phyloP scores from a whole-genome alignment of 2,113 vertebrate species.

The Ahaetulla prasina region DNA sequence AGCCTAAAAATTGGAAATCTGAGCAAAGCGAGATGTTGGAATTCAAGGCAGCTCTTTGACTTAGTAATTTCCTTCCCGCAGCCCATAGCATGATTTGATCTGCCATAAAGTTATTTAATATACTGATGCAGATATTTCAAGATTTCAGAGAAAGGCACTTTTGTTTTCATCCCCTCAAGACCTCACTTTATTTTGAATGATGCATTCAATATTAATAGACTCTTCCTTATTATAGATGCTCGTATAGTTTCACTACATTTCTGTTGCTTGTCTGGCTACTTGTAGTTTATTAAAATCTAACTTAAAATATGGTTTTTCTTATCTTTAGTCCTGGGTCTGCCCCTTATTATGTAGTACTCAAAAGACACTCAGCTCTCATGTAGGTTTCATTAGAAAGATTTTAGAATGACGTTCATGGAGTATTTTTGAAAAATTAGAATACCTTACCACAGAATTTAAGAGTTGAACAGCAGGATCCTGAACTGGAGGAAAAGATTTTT shows the following conservation, averaged over 20 bases:
- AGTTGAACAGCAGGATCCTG: neutral
- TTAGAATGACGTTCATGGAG: neutral
- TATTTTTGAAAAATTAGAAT: neutral
- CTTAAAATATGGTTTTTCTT: neutral
- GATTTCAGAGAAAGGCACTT: conserved; percentile 1
- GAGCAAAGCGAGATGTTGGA: neutral
- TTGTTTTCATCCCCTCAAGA: conserved; percentile 5
- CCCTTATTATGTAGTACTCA: neutral
- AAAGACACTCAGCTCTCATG: neutral
- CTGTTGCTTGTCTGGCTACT: conserved; percentile 1
- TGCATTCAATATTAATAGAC: neutral
- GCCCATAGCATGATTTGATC: conserved; percentile 8
- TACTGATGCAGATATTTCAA: neutral
- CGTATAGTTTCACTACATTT: conserved; percentile 19
- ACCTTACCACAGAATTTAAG: neutral
- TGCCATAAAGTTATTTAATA: conserved; percentile 12
- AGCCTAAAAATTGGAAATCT: conserved; percentile 7
- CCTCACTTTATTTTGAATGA: conserved; percentile 24
- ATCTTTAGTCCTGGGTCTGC: neutral
- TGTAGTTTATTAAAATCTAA: conserved; percentile 15
- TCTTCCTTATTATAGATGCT: conserved; percentile 1
- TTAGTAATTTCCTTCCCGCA: neutral
- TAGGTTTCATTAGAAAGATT: neutral
- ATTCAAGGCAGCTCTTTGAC: conserved; percentile 11
- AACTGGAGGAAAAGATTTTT: neutral